Conservation (phyloP, 2,888 invertebrate genomes). For the Drosophila parthenogenetica region DNA sequence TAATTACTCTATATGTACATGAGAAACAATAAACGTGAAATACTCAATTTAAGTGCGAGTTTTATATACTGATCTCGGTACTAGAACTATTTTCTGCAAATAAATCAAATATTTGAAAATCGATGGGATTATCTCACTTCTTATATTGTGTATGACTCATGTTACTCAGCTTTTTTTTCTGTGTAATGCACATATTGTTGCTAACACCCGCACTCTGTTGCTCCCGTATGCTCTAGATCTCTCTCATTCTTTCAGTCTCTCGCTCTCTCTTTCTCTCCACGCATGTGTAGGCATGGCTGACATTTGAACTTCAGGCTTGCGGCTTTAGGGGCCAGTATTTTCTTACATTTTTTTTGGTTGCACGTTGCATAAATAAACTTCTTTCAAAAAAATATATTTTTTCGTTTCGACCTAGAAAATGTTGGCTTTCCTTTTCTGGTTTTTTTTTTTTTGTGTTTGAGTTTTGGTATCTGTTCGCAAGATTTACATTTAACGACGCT, state of each 20-base stretch:
- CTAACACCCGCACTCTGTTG: constrained; percentile 27
- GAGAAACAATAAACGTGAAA: too few species aligned
- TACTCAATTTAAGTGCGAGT: too few species aligned
- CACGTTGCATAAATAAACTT: constrained; percentile 72
- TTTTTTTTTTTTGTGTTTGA: constrained; percentile 36
- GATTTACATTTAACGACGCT: constrained; percentile 27
- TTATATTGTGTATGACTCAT: too few species aligned
- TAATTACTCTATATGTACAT: too few species aligned
- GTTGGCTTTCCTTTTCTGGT: constrained; percentile 60
- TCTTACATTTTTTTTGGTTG: background rate
- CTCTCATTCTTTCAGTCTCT: constrained; percentile 9
- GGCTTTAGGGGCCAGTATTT: constrained; percentile 32
- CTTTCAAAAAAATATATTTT: constrained; percentile 29
- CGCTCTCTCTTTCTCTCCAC: background rate
- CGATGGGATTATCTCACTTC: too few species aligned
- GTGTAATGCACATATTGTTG: constrained; percentile 22
- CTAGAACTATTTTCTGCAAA: too few species aligned
- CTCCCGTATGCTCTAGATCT: background rate
- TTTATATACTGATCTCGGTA: too few species aligned
- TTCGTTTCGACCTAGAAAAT: constrained; percentile 68
- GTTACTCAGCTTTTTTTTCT: too few species aligned
- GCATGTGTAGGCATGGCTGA: constrained; percentile 46
- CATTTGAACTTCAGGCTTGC: constrained; percentile 71
- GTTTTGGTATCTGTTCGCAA: constrained; percentile 26
- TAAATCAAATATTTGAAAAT: too few species aligned